Evolutionary conservation across 2,113 vertebrate genomes (phyloP).

Genomic region (Calonectris borealis): DNA sequence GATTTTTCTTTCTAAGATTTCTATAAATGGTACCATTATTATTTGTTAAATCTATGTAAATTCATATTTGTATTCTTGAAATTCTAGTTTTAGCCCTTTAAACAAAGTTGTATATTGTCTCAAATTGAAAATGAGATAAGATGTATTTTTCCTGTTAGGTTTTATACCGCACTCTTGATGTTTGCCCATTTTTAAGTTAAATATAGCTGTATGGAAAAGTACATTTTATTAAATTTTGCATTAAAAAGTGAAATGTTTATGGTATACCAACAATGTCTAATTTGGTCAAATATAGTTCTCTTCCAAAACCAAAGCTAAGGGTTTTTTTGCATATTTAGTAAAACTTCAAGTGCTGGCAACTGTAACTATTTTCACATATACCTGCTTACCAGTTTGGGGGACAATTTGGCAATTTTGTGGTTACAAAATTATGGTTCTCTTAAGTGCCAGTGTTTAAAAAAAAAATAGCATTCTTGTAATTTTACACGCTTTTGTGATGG

Average conservation of each 20-base stretch:
- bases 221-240: slow-evolving; percentile 70
- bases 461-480: slow-evolving; percentile 77
- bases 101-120: slow-evolving; percentile 75
- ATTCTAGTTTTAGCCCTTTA: slow-evolving; percentile 74
- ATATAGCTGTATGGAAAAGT: slow-evolving; percentile 65
- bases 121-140: slow-evolving; percentile 73
- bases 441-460: slow-evolving; percentile 78
- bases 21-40: slow-evolving; percentile 74
- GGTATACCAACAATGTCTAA: slow-evolving; percentile 68
- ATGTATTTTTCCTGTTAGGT: slow-evolving; percentile 74
- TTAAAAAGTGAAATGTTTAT: slow-evolving; percentile 69
- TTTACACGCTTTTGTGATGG: slow-evolving; percentile 82
- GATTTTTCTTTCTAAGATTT: slow-evolving; percentile 72
- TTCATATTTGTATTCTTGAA: slow-evolving; percentile 74
- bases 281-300: slow-evolving; percentile 70
- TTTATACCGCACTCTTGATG: slow-evolving; percentile 71
- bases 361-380: slow-evolving; percentile 72
- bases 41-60: slow-evolving; percentile 75
- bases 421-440: slow-evolving; percentile 77
- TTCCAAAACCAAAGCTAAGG: slow-evolving; percentile 73
- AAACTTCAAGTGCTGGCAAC: slow-evolving; percentile 71
- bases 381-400: slow-evolving; percentile 76
- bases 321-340: slow-evolving; percentile 65
- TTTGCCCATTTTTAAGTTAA: slow-evolving; percentile 72
- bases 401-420: slow-evolving; percentile 77